Conservation (phyloP, 1,140 invertebrate species). For the Latrodectus geometricus region DNA sequence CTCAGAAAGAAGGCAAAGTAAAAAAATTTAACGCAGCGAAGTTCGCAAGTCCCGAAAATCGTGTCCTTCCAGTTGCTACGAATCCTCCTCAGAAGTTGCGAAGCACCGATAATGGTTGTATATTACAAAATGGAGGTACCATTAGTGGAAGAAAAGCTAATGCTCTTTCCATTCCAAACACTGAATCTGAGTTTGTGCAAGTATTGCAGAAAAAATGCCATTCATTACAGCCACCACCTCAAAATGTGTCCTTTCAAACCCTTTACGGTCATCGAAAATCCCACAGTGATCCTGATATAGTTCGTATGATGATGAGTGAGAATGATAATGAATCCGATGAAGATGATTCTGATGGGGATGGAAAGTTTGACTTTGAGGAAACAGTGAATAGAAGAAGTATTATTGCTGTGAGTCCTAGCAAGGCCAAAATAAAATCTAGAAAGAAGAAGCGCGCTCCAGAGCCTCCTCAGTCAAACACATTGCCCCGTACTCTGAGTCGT, state of each 20-base stretch:
- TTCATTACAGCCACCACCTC: not conserved
- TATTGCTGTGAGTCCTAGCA: constrained; percentile 54
- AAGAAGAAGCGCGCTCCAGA: constrained; percentile 50
- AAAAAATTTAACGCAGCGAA: not conserved
- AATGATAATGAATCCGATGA: constrained; percentile 1
- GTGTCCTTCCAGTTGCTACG: constrained; percentile 36
- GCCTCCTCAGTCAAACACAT: constrained; percentile 43
- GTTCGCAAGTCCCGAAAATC: constrained; percentile 54
- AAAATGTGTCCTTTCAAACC: constrained; percentile 29
- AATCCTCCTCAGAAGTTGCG: constrained; percentile 73
- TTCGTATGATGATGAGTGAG: constrained; percentile 33
- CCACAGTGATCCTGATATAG: constrained; percentile 58
- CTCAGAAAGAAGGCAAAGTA: constrained; percentile 21
- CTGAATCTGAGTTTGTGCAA: constrained; percentile 38
- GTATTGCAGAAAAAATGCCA: constrained; percentile 28
- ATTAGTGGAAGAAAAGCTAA: constrained; percentile 75
- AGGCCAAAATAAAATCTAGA: constrained; percentile 56
- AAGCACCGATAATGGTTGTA: constrained; percentile 82
- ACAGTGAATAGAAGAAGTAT: constrained; percentile 38
- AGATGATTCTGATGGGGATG: constrained; percentile 21
- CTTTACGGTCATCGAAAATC: constrained; percentile 52
- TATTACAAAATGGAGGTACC: constrained; percentile 83
- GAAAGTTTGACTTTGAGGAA: not conserved
- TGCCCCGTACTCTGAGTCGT: constrained; percentile 39
- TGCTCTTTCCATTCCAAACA: not conserved